These are phyloP conservation scores for Microtus oregoni DNA, from an alignment of 2,113 vertebrate species.

Conservation along the genomic window DNA sequence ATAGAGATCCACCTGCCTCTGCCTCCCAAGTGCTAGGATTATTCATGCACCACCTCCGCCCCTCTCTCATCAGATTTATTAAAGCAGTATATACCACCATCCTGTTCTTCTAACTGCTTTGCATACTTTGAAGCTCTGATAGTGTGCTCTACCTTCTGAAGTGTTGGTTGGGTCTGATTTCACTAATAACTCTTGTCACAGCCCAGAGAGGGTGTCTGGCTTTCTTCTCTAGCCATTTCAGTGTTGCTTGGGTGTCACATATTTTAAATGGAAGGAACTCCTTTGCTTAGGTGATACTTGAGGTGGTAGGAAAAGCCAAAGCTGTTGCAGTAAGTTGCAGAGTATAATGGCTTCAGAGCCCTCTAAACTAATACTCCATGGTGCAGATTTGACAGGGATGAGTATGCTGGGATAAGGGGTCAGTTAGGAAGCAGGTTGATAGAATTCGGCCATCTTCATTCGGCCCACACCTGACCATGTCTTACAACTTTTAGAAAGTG, in stretches of 20 bases:
- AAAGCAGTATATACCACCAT: background rate
- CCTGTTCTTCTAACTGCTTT: background rate
- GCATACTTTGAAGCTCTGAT: background rate
- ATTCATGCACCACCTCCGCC: background rate
- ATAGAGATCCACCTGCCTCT: background rate
- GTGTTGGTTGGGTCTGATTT: background rate
- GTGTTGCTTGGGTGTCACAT: background rate
- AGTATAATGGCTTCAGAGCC: background rate
- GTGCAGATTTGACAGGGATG: background rate
- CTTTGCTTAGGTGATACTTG: background rate
- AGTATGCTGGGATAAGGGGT: background rate
- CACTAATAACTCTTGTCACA: background rate
- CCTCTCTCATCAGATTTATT: background rate
- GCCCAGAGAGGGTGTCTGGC: background rate
- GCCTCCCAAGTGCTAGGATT: background rate
- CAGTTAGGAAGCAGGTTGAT: background rate
- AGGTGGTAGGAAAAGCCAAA: background rate
- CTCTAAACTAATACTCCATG: background rate
- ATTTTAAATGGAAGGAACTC: background rate
- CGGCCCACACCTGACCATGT: background rate
- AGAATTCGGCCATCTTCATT: background rate
- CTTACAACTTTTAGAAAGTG: background rate
- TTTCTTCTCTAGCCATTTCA: background rate
- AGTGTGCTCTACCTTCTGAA: background rate
- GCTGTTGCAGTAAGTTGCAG: background rate